Conservation (phyloP, 2,797 vertebrate species). For the Mormyrops attenuatus region DNA sequence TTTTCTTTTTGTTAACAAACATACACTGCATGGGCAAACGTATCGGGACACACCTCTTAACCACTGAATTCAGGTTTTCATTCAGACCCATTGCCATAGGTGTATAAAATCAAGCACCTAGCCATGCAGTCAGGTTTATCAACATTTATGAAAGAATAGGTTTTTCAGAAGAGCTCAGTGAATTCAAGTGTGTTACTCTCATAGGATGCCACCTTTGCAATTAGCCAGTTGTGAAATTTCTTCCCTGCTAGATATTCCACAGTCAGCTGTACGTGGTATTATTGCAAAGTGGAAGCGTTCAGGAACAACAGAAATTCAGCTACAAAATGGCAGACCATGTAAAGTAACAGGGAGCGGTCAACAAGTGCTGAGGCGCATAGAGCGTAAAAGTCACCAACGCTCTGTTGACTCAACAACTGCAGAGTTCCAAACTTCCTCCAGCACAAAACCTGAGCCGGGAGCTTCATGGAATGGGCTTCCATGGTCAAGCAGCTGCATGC, state of each 20-base stretch:
- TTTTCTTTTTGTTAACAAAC: not conserved
- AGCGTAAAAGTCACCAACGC: not conserved
- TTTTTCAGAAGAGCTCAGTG: not conserved
- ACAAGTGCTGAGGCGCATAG: not conserved
- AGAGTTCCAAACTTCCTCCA: not conserved
- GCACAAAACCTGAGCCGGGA: not conserved
- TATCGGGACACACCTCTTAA: not conserved
- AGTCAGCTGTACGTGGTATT: not conserved
- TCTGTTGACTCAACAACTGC: not conserved
- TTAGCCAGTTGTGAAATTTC: not conserved
- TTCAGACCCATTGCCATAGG: not conserved
- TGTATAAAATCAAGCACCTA: not conserved
- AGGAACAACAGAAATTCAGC: not conserved
- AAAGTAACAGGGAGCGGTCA: not conserved
- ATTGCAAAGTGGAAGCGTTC: not conserved
- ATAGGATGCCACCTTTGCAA: not conserved
- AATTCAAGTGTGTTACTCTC: not conserved
- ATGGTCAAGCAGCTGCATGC: not conserved
- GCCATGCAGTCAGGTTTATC: not conserved
- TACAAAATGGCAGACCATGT: not conserved
- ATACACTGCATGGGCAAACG: not conserved
- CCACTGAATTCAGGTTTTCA: not conserved
- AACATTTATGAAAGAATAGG: not conserved
- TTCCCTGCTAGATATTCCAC: not conserved
- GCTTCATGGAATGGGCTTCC: not conserved